Conservation (phyloP, 2,797 vertebrate species). For the Alauda arvensis region DNA sequence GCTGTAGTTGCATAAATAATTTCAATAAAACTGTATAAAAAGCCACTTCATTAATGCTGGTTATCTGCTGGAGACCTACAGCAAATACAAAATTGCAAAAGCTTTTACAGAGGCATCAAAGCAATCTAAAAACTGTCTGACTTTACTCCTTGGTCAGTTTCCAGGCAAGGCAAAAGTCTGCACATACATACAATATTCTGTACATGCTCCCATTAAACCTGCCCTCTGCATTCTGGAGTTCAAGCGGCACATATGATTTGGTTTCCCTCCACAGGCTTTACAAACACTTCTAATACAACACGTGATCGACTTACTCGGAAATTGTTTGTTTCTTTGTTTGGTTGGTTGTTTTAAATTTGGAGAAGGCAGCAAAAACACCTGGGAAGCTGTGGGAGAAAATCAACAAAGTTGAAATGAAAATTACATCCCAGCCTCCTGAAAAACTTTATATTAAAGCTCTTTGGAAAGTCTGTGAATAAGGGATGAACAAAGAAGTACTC, state of each 20-base stretch:
- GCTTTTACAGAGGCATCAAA: background rate
- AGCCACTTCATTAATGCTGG: background rate
- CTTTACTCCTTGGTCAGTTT: background rate
- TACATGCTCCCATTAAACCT: background rate
- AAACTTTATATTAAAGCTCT: background rate
- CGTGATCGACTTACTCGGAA: background rate
- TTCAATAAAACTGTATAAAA: background rate
- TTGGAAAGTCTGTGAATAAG: background rate
- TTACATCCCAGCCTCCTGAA: background rate
- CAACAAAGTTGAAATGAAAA: constrained; percentile 4
- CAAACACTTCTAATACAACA: background rate
- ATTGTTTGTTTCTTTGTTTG: background rate
- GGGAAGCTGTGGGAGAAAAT: background rate
- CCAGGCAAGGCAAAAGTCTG: background rate
- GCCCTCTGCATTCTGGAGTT: background rate
- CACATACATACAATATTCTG: background rate
- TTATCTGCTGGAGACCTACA: background rate
- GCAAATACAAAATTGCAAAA: background rate
- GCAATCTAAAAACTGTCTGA: background rate
- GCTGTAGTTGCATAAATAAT: background rate
- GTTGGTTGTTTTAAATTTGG: background rate
- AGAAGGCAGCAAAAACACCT: background rate
- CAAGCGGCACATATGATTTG: background rate
- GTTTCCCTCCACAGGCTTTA: background rate
- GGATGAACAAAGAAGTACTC: background rate